Evolutionary conservation across 2,113 vertebrate species (phyloP), one percentile per base, ranked within the genome.

Genomic region (Brachyhypopomus gauderio): DNA sequence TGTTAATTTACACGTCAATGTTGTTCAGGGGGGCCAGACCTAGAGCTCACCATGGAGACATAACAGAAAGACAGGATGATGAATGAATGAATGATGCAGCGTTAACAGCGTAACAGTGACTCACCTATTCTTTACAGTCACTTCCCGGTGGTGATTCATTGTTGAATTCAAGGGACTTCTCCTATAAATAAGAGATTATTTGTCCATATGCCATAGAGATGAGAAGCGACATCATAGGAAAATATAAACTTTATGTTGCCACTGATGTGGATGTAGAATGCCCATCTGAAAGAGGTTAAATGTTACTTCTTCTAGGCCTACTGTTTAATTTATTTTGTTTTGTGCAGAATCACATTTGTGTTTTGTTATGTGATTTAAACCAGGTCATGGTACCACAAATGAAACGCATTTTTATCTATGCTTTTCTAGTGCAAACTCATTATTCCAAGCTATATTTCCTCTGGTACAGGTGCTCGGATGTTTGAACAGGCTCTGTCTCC

Each of bases 401-500:
- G 6, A 73, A 64, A 48, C 20, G 63, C 52, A n/a, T 67, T 27
- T 81, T 12, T 14, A 67, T 75, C 56, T 80, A 58, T 20, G 22
- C 62, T 63, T 80, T 55, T 45, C 30, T 25, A 45, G 27, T 75
- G 19, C 17, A 66, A 19, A 14, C 27, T 48, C 23, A 81, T 75
- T 67, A 81, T 59, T 69, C 7, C 41, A 45, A 59, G 19, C 63
- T 67, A 67, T 58, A 75, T 81, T 81, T 75, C 22, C 64, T 56
- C 59, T 59, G 59, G 52, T 70, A 76, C 63, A 76, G 63, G 22
- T 75, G 34, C 19, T 59, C 36, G 62, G 48, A 75, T 81, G 72
- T 81, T 81, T 70, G 75, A 75, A 81, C 80, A 76, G 14, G 63
- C 19, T 19, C 16, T 7, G 22, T 45, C 72, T 70, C 19, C 62